Base-by-base conservation (phyloP, 2,113 vertebrate species). In the Urocolius indicus region DNA sequence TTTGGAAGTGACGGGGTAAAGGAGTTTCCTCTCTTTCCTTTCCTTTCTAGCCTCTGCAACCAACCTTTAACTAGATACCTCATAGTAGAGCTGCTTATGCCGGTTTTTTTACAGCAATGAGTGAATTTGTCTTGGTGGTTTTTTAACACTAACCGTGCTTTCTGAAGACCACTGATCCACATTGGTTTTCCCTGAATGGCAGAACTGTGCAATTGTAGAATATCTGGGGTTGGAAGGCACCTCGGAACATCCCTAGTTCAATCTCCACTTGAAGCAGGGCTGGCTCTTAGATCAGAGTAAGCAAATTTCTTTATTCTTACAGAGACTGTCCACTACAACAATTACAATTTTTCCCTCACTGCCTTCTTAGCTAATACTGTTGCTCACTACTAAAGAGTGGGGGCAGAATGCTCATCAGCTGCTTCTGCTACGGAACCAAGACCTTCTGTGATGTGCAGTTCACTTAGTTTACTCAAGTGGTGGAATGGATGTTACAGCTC, bases 211-310 rank as follows among this genome's bases (percentile, higher is more conserved):
- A 84, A 24, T 34, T 2, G 4, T 18, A 65, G 26, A 89, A 84
- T 49, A 84, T 41, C 2, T 59, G 8, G 38, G 6, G 29, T 43
- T 82, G 52, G 52, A 93, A 72, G 52, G 12, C 45, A 45, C 45
- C 32, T 87, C 65, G 68, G 34, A 20, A 43, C 8, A 59, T 23
- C 6, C 4, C 10, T 69, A 21, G 24, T 45, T 32, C 61, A 72
- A 43, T 15, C 4, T 57, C 27, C 5, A 1, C 55, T 89, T 30
- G 27, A 36, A 13, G 59, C 11, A 59, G 59, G 43, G 26, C 43
- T 1, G 5, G 11, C 30, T 22, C 14, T 62, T 69, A 1, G 10
- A 43, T 69, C 27, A 49, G 7, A 1, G 0, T 22, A 36, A 54
- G 19, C 21, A 86, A 41, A 20, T 57, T 23, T 32, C 57, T n/a